phyloP scores from a whole-genome alignment of 2,797 vertebrate species.

The Semotilus atromaculatus region DNA sequence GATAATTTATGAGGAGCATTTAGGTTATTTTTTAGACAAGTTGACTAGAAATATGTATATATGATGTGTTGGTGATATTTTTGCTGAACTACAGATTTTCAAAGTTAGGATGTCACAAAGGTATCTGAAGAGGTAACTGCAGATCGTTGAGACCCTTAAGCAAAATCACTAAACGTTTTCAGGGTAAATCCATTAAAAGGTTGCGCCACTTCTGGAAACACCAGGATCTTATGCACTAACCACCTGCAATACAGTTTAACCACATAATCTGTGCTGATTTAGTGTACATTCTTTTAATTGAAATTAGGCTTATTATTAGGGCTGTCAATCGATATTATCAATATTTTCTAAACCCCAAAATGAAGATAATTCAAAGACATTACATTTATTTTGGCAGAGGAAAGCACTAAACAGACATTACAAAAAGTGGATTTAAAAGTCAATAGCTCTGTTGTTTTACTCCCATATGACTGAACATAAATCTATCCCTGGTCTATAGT shows the following conservation, averaged over 20 bases:
- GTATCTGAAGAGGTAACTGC: background rate
- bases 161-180: background rate
- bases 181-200: background rate
- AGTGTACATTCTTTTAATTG: background rate
- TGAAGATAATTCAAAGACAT: background rate
- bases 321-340: background rate
- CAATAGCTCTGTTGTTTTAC: background rate
- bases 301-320: background rate
- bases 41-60: slow-evolving; percentile 19
- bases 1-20: background rate
- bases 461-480: background rate
- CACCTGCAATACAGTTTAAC: background rate
- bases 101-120: background rate
- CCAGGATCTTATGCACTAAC: background rate
- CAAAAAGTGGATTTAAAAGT: background rate
- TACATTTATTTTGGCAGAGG: background rate
- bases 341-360: background rate
- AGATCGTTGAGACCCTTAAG: background rate
- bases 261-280: background rate
- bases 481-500: background rate
- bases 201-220: too few species aligned
- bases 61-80: background rate
- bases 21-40: slow-evolving; percentile 11
- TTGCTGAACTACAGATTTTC: background rate
- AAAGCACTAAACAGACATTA: background rate